phyloP scores from a whole-genome alignment of 1,140 invertebrate genomes.

The Atopsyche davidsoni region DNA sequence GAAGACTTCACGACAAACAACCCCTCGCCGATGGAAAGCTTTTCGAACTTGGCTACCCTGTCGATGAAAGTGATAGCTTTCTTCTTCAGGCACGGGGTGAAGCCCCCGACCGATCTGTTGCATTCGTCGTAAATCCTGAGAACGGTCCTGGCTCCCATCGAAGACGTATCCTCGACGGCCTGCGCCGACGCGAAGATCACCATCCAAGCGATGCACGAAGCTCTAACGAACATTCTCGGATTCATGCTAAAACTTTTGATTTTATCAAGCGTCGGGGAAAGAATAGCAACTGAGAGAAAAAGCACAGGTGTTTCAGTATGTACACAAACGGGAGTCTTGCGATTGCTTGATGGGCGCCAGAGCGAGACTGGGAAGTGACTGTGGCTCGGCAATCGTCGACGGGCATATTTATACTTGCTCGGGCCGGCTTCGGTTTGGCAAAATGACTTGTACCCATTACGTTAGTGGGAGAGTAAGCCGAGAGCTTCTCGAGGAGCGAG shows the following conservation, averaged over 20 bases:
- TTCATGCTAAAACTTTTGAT: slow-evolving; percentile 1
- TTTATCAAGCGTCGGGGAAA: neutral
- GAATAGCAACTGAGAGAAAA: neutral
- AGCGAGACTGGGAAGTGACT: slow-evolving; percentile 21
- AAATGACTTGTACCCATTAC: slow-evolving; percentile 17
- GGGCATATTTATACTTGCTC: slow-evolving; percentile 25
- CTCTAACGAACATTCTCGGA: slow-evolving; percentile 32
- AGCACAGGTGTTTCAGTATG: slow-evolving; percentile 9
- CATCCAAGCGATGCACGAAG: slow-evolving; percentile 33
- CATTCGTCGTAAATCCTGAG: slow-evolving; percentile 60
- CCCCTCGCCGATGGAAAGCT: slow-evolving; percentile 58
- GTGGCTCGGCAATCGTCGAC: slow-evolving; percentile 7
- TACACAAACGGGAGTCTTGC: slow-evolving; percentile 5
- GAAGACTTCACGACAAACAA: slow-evolving; percentile 58
- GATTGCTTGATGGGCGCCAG: slow-evolving; percentile 13
- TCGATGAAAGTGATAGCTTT: slow-evolving; percentile 73
- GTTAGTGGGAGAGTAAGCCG: slow-evolving; percentile 5
- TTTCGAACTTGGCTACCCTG: slow-evolving; percentile 60
- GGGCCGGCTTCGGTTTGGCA: slow-evolving; percentile 11
- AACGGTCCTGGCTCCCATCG: slow-evolving; percentile 48
- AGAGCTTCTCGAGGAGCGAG: neutral
- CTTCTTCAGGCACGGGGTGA: slow-evolving; percentile 70
- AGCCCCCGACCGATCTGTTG: slow-evolving; percentile 49
- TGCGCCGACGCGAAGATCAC: slow-evolving; percentile 26
- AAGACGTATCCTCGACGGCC: slow-evolving; percentile 34